Percentiles rank a stretch among this genome's conserved stretches.
Conservation (phyloP, 2,797 vertebrate genomes). For the Thamnophis elegans region DNA sequence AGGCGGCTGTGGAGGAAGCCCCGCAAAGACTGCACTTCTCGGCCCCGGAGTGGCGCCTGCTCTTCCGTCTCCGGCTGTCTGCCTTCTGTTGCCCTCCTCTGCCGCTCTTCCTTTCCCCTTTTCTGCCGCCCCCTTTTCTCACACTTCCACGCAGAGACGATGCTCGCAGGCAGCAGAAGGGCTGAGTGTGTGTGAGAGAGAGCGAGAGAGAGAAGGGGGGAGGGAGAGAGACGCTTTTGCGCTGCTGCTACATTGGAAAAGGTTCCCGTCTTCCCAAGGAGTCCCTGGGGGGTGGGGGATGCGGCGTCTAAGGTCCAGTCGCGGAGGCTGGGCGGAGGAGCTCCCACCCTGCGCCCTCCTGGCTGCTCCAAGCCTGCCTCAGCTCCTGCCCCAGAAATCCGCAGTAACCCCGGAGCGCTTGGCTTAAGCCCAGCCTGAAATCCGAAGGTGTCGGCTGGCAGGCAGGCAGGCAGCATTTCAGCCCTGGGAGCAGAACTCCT, state of each 20-base stretch:
- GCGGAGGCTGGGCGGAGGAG: not conserved
- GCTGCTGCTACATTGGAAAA: not conserved
- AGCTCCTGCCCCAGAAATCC: not conserved
- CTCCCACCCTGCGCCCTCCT: not conserved
- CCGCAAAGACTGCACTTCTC: not conserved
- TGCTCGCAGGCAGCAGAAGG: not conserved
- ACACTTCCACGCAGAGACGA: not conserved
- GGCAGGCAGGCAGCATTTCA: rapidly evolving
- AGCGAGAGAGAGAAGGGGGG: no score
- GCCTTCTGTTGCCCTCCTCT: not conserved
- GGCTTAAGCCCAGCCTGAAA: not conserved
- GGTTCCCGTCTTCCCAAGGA: not conserved
- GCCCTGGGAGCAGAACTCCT: not conserved
- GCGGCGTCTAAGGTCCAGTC: no score
- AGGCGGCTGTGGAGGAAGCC: no score
- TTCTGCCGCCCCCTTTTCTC: not conserved
- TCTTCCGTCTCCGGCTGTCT: not conserved
- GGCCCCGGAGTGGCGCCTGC: not conserved
- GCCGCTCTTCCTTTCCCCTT: not conserved
- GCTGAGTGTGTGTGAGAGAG: no score
- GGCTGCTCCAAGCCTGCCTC: no score
- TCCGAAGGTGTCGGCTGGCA: rapidly evolving
- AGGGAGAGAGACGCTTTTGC: no score
- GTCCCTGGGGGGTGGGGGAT: no score
- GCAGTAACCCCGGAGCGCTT: not conserved